Base-by-base conservation (phyloP, 2,113 vertebrate species). In the Climacteris rufus region DNA sequence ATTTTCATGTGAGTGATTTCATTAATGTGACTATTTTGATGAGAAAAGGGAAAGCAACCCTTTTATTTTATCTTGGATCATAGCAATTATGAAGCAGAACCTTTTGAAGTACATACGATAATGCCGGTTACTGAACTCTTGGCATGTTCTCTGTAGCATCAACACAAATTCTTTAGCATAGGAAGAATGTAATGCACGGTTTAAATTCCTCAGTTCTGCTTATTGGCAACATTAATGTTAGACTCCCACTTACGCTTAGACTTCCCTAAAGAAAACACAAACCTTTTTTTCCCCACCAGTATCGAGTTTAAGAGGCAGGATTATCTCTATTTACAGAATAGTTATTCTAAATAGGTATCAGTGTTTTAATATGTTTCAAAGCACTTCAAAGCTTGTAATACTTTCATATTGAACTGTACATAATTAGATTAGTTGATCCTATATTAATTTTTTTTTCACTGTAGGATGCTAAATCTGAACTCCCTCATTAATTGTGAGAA, bases 401-500 rank as follows among this genome's bases (percentile, higher is more conserved):
- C 97, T 96, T 97, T 98, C 98, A 98, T 98, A 98, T 98, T 98
- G 97, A 98, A 98, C 95, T 97, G 97, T 96, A 97, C 98, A 98
- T 99, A 99, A 99, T 99, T 99, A 98, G 95, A 98, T 98, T 98
- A 98, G 91, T 97, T 97, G 95, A 97, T 98, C 98, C 97, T 97
- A 98, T 98, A 98, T 98, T 98, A 97, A 98, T 98, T 98, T 98
- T 98, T 96, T 90, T 98, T 98, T 98, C 97, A 98, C 98, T 98
- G 98, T 98, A 98, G 97, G 96, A 97, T 98, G 97, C 97, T 98
- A 98, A 98, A 97, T 97, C 97, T 97, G 97, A 98, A 96, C 84
- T 96, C 97, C 97, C 98, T 99, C 97, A 98, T 99, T 98, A 98
- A 98, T 98, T 98, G 98, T 98, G 98, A 98, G 98, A 98, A 98